These are phyloP conservation scores for Sphecodes monilicornis DNA, from an alignment of 2,888 invertebrate species.

Conservation along the genomic window DNA sequence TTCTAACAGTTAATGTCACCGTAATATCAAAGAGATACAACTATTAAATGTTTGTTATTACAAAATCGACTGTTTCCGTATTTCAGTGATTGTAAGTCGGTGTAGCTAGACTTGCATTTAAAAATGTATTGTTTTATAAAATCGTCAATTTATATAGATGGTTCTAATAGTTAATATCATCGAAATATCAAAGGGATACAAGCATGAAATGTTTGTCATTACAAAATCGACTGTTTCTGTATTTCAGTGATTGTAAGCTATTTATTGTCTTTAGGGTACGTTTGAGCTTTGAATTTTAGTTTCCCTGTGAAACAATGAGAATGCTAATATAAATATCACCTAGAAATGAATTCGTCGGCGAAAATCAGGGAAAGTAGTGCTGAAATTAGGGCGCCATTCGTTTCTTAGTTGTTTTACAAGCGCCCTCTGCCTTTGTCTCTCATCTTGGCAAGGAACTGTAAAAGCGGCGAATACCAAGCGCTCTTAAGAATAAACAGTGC, in stretches of 20 bases:
- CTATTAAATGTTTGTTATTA: background rate
- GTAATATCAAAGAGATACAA: background rate
- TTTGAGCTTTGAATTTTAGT: background rate
- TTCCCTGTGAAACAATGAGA: background rate
- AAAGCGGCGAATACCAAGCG: constrained; percentile 15
- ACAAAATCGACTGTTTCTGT: background rate
- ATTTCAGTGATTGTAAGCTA: background rate
- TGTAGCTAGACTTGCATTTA: too few species aligned
- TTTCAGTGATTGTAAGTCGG: background rate
- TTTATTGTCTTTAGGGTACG: background rate
- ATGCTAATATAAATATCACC: background rate
- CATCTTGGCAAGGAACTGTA: constrained; percentile 13
- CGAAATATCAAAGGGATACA: background rate
- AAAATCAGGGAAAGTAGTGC: background rate
- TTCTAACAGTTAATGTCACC: too few species aligned
- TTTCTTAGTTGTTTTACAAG: constrained; percentile 2
- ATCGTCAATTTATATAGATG: background rate
- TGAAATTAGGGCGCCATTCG: background rate
- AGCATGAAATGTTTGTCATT: background rate
- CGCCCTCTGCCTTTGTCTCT: background rate
- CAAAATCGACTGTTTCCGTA: background rate
- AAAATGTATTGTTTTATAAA: too few species aligned
- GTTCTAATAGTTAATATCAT: background rate
- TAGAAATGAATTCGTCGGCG: background rate
- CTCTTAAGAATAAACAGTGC: constrained; percentile 20